Base-by-base conservation (phyloP, 2,113 vertebrate genomes). In the Noctilio leporinus region DNA sequence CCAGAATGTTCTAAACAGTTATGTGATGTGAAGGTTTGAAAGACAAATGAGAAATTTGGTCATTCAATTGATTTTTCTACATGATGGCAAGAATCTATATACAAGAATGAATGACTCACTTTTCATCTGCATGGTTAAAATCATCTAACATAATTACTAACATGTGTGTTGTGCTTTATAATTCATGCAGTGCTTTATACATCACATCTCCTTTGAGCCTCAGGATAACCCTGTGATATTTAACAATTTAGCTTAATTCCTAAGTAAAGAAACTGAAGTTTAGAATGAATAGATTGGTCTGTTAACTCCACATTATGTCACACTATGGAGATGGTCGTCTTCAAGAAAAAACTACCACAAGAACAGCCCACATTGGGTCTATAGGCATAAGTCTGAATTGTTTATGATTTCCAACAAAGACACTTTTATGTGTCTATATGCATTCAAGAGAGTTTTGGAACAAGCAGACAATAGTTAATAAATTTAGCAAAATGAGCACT, bases 1-100 rank as follows among this genome's bases (percentile, higher is more conserved):
- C 24, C n/a, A 88, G 55, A 57, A 67, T 90, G 30, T 88, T 85
- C 53, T 65, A 93, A 95, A 76, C 53, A 73, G n/a, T 53, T 87
- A 67, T 2, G 11, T 45, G 49, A 82, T 83, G 45, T 87, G 75
- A 92, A 51, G 14, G 57, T 83, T 91, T 67, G 75, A 59, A 93
- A 89, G 69, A 62, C 85, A 64, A 76, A 26, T 67, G 24, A 96
- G 51, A 87, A 87, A 87, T 45, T 45, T 24, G 64, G 5, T 92
- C 80, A 81, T 67, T 84, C 38, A 65, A 59, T 77, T 47, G 5
- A 10, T 43, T 43, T 83, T 33, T 65, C 55, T 86, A 38, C n/a
- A 40, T 17, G 10, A 82, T 77, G 55, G 11, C 67, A 93, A 84
- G 72, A 35, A 77, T 77, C 51, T 69, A 17, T 30, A 64, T 69